phyloP scores from a whole-genome alignment of 2,888 invertebrate genomes.

The Erynnis tages region DNA sequence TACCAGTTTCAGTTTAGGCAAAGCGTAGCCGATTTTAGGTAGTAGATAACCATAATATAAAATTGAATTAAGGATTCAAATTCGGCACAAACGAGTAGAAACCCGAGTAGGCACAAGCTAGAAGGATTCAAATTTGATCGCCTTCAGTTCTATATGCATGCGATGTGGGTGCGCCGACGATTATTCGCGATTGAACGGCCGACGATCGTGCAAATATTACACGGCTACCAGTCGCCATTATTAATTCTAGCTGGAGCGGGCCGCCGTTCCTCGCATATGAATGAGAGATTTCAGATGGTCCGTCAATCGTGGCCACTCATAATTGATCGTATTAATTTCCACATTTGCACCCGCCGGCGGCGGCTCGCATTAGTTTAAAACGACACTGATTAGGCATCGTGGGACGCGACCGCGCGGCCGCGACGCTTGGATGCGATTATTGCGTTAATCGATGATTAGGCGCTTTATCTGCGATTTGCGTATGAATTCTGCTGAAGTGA shows the following conservation, averaged over 20 bases:
- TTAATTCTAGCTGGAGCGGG: slow-evolving; percentile 40
- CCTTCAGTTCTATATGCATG: slow-evolving; percentile 11
- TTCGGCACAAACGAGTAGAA: background rate
- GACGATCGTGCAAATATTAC: slow-evolving; percentile 52
- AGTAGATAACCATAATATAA: too few relatives aligned
- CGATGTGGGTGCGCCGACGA: background rate
- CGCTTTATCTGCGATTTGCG: too few relatives aligned
- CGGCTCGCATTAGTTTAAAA: slow-evolving; percentile 11
- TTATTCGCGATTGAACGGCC: slow-evolving; percentile 41
- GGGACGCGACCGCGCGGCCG: too few relatives aligned
- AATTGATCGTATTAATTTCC: slow-evolving; percentile 57
- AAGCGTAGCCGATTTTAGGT: too few relatives aligned
- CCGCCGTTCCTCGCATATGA: slow-evolving; percentile 52
- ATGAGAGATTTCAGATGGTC: slow-evolving; percentile 56
- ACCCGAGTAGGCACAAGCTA: background rate
- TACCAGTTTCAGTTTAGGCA: too few relatives aligned
- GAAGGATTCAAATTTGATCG: slow-evolving; percentile 19
- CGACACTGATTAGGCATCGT: slow-evolving; percentile 16
- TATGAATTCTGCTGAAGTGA: background rate
- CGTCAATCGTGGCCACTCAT: slow-evolving; percentile 53
- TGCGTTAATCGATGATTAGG: too few relatives aligned
- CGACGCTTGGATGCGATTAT: too few relatives aligned
- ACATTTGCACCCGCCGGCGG: slow-evolving; percentile 29
- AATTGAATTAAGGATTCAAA: background rate
- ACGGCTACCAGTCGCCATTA: slow-evolving; percentile 37